Percentiles rank a stretch among this genome's conserved stretches.
phyloP scores from a whole-genome alignment of 2,888 invertebrate genomes.

The Drosophila austrosaltans region DNA sequence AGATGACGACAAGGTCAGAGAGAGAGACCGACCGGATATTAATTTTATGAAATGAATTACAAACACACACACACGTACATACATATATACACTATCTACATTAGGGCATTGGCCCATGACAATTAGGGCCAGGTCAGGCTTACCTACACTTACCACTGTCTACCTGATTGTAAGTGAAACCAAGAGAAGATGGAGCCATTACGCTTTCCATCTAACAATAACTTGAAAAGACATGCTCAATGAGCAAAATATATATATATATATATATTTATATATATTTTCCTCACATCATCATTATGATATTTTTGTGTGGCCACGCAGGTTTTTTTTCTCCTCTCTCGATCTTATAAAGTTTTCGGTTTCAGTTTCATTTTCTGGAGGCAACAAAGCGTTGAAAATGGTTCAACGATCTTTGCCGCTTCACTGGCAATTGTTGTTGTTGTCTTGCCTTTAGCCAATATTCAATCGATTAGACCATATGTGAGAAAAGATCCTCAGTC shows the following conservation, averaged over 20 bases:
- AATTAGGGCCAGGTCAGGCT: slow-evolving; percentile 67
- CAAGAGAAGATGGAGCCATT: slow-evolving; percentile 55
- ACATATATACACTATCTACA: slow-evolving; percentile 47
- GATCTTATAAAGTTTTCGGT: slow-evolving; percentile 49
- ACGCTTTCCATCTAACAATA: slow-evolving; percentile 36
- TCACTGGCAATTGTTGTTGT: slow-evolving; percentile 34
- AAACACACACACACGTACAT: slow-evolving; percentile 43
- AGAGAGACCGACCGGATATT: slow-evolving; percentile 63
- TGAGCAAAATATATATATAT: slow-evolving; percentile 52
- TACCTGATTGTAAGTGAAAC: slow-evolving; percentile 57
- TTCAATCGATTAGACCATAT: slow-evolving; percentile 47
- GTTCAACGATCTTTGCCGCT: slow-evolving; percentile 67
- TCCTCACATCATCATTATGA: slow-evolving; percentile 72
- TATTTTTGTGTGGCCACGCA: slow-evolving; percentile 43
- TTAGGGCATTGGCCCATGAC: slow-evolving; percentile 74
- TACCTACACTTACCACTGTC: slow-evolving; percentile 44
- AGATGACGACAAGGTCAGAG: slow-evolving; percentile 40
- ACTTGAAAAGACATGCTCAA: slow-evolving; percentile 60
- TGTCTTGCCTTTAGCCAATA: slow-evolving; percentile 30
- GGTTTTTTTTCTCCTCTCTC: slow-evolving; percentile 23
- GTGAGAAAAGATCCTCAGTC: not conserved
- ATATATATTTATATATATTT: slow-evolving; percentile 42
- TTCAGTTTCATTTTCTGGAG: slow-evolving; percentile 58
- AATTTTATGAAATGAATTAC: slow-evolving; percentile 68
- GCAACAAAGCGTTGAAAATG: slow-evolving; percentile 72